phyloP scores from a whole-genome alignment of 2,888 invertebrate genomes.

The Schizaphis graminum region DNA sequence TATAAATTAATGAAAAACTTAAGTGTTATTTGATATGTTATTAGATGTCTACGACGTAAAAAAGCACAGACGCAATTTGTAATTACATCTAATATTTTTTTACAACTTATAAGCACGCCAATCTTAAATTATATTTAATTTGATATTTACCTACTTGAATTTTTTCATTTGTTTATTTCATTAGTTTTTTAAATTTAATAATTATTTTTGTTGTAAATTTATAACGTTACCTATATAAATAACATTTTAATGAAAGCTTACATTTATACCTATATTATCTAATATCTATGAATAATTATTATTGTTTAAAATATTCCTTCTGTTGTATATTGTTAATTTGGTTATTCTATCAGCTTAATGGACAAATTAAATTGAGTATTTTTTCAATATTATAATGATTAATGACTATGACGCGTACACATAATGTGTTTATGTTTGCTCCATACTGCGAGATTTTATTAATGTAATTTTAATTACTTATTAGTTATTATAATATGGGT shows the following conservation, averaged over 20 bases:
- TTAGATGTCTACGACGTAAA: not conserved
- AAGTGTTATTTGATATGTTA: too few species aligned
- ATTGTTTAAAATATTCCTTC: not conserved
- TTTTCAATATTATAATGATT: conserved; percentile 1
- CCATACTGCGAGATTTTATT: not conserved
- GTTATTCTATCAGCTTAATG: not conserved
- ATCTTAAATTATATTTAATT: not conserved
- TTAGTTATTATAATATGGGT: not conserved
- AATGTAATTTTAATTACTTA: not conserved
- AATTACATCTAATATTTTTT: not conserved
- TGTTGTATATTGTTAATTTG: not conserved
- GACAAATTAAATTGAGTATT: not conserved
- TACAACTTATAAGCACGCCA: not conserved
- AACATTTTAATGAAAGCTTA: not conserved
- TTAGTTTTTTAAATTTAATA: not conserved
- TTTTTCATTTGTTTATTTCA: not conserved
- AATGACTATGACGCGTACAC: not conserved
- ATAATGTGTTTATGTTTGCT: not conserved
- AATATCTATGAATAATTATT: not conserved
- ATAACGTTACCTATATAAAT: not conserved
- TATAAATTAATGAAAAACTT: too few species aligned
- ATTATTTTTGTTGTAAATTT: not conserved
- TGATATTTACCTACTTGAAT: not conserved
- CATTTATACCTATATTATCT: too few species aligned
- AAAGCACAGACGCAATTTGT: not conserved